These are phyloP conservation scores for Accipiter cooperii DNA, from an alignment of 2,113 vertebrate species.

Conservation along the genomic window DNA sequence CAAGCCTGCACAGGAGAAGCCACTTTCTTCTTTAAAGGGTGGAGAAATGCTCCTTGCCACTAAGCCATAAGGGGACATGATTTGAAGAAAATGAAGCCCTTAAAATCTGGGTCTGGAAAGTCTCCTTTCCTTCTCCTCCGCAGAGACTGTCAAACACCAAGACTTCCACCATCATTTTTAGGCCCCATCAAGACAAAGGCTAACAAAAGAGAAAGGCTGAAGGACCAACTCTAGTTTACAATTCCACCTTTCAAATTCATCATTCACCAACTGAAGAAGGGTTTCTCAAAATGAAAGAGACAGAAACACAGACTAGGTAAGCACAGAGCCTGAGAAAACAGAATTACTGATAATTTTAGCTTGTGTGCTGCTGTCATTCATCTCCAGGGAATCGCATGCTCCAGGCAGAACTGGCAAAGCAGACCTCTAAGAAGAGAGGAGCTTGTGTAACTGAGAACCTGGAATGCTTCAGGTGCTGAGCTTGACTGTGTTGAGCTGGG, in stretches of 20 bases:
- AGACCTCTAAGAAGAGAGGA: not conserved
- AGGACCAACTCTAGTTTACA: not conserved
- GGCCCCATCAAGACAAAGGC: not conserved
- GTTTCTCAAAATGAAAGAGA: not conserved
- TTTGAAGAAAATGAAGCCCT: not conserved
- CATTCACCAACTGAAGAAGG: not conserved
- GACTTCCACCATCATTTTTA: not conserved
- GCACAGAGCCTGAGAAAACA: not conserved
- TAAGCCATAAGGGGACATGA: not conserved
- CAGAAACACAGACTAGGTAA: not conserved
- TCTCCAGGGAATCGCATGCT: not conserved
- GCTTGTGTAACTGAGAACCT: not conserved
- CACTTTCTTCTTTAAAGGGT: not conserved
- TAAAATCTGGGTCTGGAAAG: not conserved
- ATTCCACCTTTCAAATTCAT: not conserved
- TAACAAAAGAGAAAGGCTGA: not conserved
- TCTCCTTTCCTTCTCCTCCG: not conserved
- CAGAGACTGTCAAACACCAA: not conserved
- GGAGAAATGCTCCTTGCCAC: not conserved
- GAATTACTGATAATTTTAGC: not conserved
- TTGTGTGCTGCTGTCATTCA: not conserved
- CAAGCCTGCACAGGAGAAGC: not conserved
- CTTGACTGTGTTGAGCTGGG: not conserved
- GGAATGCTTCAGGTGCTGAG: not conserved
- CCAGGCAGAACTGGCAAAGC: not conserved